Conservation (phyloP, 1,140 invertebrate species). For the Chironomus striatipennis region DNA sequence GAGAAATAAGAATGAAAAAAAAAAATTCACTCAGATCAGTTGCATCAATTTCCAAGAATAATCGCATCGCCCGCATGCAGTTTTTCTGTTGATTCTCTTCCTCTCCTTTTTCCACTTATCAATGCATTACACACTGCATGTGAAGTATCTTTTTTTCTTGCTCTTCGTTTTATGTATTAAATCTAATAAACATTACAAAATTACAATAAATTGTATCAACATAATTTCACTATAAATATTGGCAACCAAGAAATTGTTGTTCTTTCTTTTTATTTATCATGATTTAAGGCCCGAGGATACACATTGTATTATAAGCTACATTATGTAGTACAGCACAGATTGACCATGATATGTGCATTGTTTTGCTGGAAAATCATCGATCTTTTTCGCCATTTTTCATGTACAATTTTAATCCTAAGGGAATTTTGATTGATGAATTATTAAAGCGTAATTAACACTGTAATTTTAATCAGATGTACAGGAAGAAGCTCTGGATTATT, state of each 20-base stretch:
- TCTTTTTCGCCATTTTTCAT: too few species aligned
- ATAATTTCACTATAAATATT: conserved; percentile 21
- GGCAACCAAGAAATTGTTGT: conserved; percentile 12
- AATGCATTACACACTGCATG: too few species aligned
- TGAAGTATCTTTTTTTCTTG: too few species aligned
- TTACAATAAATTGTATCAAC: conserved; percentile 22
- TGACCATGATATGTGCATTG: not conserved
- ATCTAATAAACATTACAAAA: conserved; percentile 16
- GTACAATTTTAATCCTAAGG: too few species aligned
- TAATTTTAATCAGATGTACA: too few species aligned
- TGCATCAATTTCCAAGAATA: conserved; percentile 8
- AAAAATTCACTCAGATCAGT: conserved; percentile 10
- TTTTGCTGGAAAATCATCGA: too few species aligned
- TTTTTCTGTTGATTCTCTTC: not conserved
- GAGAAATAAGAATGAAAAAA: not conserved
- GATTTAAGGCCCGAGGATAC: conserved; percentile 6
- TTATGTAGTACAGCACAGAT: not conserved
- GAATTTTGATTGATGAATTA: too few species aligned
- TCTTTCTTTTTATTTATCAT: not conserved
- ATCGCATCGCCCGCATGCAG: conserved; percentile 10
- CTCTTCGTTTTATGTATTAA: not conserved
- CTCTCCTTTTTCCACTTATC: too few species aligned
- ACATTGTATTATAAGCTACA: not conserved
- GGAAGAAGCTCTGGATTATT: too few species aligned
- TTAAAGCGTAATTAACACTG: too few species aligned